Conservation (phyloP, 2,888 invertebrate genomes). For the Esperia sulphurella region DNA sequence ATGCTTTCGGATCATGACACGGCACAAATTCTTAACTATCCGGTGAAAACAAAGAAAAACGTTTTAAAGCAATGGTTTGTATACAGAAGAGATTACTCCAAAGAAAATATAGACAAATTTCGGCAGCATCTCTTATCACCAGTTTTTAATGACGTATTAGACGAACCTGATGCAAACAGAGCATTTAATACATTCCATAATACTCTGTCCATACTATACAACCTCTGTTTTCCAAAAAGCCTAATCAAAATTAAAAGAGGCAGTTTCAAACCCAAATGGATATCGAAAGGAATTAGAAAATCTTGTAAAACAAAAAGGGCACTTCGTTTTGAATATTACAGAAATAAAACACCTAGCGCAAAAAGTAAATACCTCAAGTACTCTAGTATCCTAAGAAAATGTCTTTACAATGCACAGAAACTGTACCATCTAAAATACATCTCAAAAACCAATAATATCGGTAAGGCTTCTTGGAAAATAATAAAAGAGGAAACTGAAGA, state of each 20-base stretch:
- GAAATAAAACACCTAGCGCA: not conserved
- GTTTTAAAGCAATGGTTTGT: not conserved
- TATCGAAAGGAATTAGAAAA: not conserved
- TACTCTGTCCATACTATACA: not conserved
- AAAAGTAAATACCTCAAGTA: not conserved
- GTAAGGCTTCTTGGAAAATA: conserved; percentile 2
- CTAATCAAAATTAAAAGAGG: not conserved
- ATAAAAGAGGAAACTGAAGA: not conserved
- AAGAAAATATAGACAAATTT: conserved; percentile 4
- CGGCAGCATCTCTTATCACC: not conserved
- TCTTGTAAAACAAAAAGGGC: not conserved
- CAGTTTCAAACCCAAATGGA: not conserved
- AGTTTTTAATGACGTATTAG: not conserved
- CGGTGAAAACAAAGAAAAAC: not conserved
- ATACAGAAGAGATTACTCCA: not conserved
- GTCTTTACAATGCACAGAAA: not conserved
- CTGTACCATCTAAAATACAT: not conserved
- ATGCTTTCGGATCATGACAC: conserved; percentile 6
- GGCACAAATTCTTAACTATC: not conserved
- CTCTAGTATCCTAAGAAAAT: not conserved
- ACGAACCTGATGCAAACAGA: not conserved
- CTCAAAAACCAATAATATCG: not conserved
- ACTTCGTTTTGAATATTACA: not conserved
- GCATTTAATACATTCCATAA: conserved; percentile 6
- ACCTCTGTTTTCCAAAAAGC: conserved; percentile 3